Base-by-base conservation (phyloP, 2,888 invertebrate genomes). In the Dynastes hyllus region DNA sequence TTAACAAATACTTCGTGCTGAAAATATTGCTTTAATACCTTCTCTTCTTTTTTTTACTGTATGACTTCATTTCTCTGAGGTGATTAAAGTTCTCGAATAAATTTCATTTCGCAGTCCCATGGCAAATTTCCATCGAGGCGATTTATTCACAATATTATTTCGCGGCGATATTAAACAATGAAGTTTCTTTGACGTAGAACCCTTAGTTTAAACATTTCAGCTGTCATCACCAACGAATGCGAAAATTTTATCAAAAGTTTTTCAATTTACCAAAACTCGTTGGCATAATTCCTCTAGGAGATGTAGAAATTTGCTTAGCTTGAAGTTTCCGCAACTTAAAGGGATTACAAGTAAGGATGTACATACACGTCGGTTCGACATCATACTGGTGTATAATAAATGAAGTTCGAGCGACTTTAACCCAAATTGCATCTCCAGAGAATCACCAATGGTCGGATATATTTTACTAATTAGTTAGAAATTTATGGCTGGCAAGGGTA, bases 371-470 rank as follows among this genome's bases (percentile, higher is more conserved):
- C 6, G 27, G 16, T 45, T 67, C 67, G 22, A n/a, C 50, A 50
- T 22, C 13, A 5, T 29, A 63, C 32, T 63, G 63, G 29, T 63
- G 32, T 63, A 63, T 67, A 45, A 22, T 67, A 67, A 51, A 69
- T 69, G 69, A 69, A 51, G 51, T 69, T 69, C 13, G 13, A 51
- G 27, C 29, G 51, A 69, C 27, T 69, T 51, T 50, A 51, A 69
- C 69, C 51, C 13, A 51, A 69, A 50, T 29, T 69, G 51, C 51
- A 50, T 50, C 69, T 29, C 69, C 13, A 3, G 69, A 51, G 69
- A 51, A 51, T 69, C 29, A 40, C 69, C 29, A 69, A 51, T 69
- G 69, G 50, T 27, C 51, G 69, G 29, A 51, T 69, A 50, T 67
- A 50, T 67, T 67, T 45, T 45, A 50, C 67, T 50, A 53, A 69